Percentiles rank a stretch among this genome's conserved stretches.
phyloP scores from a whole-genome alignment of 2,797 vertebrate species.

The Phataginus tetradactyla region DNA sequence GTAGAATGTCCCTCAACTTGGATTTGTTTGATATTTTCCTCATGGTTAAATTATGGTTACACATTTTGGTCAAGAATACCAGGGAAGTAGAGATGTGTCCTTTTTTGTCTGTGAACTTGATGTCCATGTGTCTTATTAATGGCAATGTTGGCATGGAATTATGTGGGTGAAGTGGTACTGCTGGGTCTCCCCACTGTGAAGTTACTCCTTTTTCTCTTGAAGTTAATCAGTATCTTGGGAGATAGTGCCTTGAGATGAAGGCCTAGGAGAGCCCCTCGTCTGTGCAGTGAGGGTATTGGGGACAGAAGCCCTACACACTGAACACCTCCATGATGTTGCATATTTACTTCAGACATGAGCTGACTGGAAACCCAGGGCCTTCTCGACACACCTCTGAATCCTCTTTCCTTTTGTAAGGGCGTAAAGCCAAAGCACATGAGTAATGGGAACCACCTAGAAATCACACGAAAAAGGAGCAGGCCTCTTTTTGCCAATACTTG shows the following conservation, averaged over 20 bases:
- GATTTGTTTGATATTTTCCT: background rate
- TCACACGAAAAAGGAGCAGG: background rate
- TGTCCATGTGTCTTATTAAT: background rate
- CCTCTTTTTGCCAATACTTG: background rate
- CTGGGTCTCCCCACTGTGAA: background rate
- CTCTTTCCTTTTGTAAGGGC: background rate
- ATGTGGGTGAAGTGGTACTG: background rate
- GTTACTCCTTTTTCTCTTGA: background rate
- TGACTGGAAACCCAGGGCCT: background rate
- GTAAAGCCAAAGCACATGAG: background rate
- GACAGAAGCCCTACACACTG: rapidly evolving
- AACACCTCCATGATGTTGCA: rapidly evolving
- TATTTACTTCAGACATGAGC: background rate
- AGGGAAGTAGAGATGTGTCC: background rate
- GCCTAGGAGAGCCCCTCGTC: background rate
- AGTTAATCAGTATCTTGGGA: background rate
- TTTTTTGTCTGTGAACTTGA: rapidly evolving
- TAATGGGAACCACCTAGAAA: background rate
- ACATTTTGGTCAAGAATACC: background rate
- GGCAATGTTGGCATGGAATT: background rate
- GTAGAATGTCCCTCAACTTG: background rate
- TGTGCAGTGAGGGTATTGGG: background rate
- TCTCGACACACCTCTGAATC: background rate
- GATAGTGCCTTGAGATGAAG: background rate
- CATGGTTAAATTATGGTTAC: background rate